phyloP scores from a whole-genome alignment of 1,140 invertebrate genomes.

The Littorina saxatilis region DNA sequence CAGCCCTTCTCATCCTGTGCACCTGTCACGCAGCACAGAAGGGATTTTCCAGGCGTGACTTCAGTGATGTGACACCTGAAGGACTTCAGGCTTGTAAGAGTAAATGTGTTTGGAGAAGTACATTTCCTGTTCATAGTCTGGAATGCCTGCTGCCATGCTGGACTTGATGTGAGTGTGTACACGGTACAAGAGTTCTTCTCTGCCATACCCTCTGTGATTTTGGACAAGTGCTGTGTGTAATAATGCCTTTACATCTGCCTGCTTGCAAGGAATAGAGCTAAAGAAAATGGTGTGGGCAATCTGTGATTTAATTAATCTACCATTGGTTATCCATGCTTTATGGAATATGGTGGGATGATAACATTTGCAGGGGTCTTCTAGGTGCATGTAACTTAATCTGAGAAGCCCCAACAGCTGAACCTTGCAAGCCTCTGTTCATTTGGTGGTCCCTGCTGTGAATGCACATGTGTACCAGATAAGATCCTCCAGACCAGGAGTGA shows the following conservation, averaged over 20 bases:
- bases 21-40: conserved; percentile 34
- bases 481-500: not conserved
- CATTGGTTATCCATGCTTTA: not conserved
- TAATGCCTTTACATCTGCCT: no score
- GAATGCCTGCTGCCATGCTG: not conserved
- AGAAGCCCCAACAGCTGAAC: not conserved
- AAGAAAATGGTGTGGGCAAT: not conserved
- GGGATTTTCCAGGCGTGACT: conserved; percentile 33
- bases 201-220: conserved; percentile 17
- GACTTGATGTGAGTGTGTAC: not conserved
- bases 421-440: not conserved
- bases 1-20: conserved; percentile 95
- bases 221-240: no score
- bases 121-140: not conserved
- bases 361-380: not conserved
- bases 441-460: not conserved
- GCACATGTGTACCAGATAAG: not conserved
- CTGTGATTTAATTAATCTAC: not conserved
- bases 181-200: not conserved
- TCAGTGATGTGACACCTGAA: not conserved
- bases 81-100: not conserved
- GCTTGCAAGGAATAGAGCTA: no score
- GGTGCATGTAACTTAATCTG: not conserved
- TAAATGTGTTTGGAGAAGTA: no score
- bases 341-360: not conserved